phyloP scores from a whole-genome alignment of 2,888 invertebrate species.

The Arctia plantaginis region DNA sequence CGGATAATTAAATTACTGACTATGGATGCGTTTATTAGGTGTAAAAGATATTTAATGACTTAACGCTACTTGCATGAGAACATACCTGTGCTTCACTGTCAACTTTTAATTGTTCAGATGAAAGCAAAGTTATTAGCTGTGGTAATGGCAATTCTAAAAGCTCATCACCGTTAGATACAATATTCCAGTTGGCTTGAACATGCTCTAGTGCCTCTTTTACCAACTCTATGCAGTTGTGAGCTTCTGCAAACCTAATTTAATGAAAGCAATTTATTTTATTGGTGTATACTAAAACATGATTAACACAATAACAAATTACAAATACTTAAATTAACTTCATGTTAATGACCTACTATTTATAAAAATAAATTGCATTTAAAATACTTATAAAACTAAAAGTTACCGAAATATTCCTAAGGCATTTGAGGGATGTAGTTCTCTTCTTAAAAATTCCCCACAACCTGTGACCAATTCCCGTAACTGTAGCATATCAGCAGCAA shows the following conservation, averaged over 20 bases:
- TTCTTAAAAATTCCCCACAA: slow-evolving; percentile 94
- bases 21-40: too few relatives aligned
- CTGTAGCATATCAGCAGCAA: slow-evolving; percentile 97
- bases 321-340: not conserved
- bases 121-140: slow-evolving; percentile 91
- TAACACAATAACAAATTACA: slow-evolving; percentile 12
- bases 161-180: slow-evolving; percentile 92
- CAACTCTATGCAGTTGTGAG: slow-evolving; percentile 93
- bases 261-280: slow-evolving; percentile 38
- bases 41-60: not conserved
- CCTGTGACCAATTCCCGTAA: slow-evolving; percentile 92
- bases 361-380: not conserved
- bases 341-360: slow-evolving; percentile 1
- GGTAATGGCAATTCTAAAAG: slow-evolving; percentile 93
- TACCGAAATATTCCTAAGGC: slow-evolving; percentile 94
- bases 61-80: slow-evolving; percentile 24
- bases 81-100: slow-evolving; percentile 95
- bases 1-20: not conserved
- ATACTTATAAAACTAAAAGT: not conserved
- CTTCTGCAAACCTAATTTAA: slow-evolving; percentile 92
- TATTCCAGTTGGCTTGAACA: slow-evolving; percentile 94
- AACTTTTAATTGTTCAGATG: slow-evolving; percentile 94
- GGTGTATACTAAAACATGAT: slow-evolving; percentile 28
- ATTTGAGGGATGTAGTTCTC: slow-evolving; percentile 94
- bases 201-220: slow-evolving; percentile 92